Evolutionary conservation across 2,797 vertebrate genomes (phyloP).

Genomic region (Diplodus sargus): DNA sequence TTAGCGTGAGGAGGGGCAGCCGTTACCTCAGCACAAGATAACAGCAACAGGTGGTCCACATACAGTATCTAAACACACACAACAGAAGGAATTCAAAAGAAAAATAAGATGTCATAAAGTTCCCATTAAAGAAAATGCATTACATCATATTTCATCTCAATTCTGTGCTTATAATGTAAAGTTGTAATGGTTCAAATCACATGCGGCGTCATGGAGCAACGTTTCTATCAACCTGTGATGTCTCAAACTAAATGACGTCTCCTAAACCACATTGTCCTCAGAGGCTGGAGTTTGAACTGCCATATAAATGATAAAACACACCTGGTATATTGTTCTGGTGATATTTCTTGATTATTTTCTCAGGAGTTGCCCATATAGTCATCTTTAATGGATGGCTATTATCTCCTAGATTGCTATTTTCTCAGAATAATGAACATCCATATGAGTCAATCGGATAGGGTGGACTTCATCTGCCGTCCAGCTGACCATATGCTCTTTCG

Average conservation of each 20-base stretch:
- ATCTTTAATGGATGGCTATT: neutral
- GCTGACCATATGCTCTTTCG: neutral
- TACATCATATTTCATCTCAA: neutral
- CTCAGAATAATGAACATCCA: neutral
- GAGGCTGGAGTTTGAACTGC: neutral
- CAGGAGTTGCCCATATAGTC: neutral
- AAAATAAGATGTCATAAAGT: neutral
- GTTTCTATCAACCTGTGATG: neutral
- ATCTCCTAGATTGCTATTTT: neutral
- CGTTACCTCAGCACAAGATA: conserved; percentile 30
- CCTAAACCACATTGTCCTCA: neutral
- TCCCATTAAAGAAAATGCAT: neutral
- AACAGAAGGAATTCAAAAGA: neutral
- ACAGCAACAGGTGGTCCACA: conserved; percentile 17
- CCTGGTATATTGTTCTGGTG: no score
- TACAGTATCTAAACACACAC: conserved; percentile 23
- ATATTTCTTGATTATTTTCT: neutral
- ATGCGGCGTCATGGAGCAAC: neutral
- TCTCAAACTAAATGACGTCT: neutral
- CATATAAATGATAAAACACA: neutral
- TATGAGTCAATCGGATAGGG: neutral
- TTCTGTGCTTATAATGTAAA: neutral
- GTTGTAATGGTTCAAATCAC: neutral
- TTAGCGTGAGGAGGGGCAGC: conserved; percentile 68
- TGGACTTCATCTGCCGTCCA: neutral